A percentile compares a stretch with the other conserved stretches of the same genome.
Evolutionary conservation across 2,888 invertebrate genomes (phyloP).

Genomic region (Eutolmus rufibarbis): DNA sequence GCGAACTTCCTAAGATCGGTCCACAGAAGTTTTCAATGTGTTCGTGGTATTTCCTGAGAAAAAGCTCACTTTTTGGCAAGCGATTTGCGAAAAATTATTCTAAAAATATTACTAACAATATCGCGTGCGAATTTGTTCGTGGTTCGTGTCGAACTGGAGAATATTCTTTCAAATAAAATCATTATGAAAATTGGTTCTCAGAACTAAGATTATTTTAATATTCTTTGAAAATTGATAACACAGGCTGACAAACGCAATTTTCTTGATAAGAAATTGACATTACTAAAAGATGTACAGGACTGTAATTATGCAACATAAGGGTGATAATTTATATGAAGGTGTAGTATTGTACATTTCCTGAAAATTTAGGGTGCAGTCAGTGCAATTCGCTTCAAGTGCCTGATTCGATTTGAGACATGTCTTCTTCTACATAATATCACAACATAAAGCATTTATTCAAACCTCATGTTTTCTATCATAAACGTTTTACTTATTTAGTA

Average conservation of each 20-base stretch:
- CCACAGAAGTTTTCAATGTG: neutral
- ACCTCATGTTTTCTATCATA: neutral
- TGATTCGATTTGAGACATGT: neutral
- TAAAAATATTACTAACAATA: neutral
- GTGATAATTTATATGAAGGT: neutral
- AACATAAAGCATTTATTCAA: neutral
- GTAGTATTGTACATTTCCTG: neutral
- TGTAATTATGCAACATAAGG: neutral
- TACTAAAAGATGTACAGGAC: neutral
- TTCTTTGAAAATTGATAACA: neutral
- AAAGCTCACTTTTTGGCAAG: slow-evolving; percentile 35
- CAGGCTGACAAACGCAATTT: neutral
- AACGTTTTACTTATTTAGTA: neutral
- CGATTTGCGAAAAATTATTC: neutral
- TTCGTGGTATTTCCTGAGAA: slow-evolving; percentile 7
- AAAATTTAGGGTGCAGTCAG: neutral
- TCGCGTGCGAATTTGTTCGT: neutral
- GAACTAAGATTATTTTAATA: neutral
- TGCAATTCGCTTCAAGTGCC: neutral
- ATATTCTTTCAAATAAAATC: neutral
- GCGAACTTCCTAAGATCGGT: neutral
- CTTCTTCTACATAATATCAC: neutral
- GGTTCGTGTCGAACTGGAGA: neutral
- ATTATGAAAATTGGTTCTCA: neutral
- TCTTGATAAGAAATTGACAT: neutral